Percentiles rank a stretch among this genome's conserved stretches.
phyloP scores from a whole-genome alignment of 2,797 vertebrate genomes.

The Borostomias antarcticus region DNA sequence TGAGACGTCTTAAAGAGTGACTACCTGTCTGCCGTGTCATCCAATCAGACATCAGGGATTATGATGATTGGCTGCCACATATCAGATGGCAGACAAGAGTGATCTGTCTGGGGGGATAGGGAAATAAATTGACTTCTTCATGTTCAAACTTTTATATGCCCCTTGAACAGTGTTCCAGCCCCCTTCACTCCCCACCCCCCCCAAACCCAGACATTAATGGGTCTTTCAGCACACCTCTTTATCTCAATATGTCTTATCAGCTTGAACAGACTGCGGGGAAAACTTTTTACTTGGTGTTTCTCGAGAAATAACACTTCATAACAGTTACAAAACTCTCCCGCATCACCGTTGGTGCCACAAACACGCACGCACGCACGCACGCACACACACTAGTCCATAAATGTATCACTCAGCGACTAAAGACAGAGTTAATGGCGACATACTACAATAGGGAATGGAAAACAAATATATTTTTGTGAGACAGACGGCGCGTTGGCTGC shows the following conservation, averaged over 20 bases:
- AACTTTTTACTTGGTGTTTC: background rate
- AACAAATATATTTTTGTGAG: background rate
- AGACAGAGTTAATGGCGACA: background rate
- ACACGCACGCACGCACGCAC: too few species aligned
- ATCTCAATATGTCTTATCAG: background rate
- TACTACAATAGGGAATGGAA: slow-evolving; percentile 4
- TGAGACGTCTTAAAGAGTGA: background rate
- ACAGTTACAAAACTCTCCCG: too few species aligned
- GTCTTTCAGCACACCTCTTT: too few species aligned
- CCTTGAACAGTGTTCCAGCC: background rate
- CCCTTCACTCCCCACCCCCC: background rate
- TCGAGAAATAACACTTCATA: background rate
- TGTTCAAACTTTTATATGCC: background rate
- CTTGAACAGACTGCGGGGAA: background rate
- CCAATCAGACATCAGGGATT: background rate
- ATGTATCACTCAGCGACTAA: too few species aligned
- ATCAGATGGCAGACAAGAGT: background rate
- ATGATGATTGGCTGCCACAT: background rate
- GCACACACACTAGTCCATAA: too few species aligned
- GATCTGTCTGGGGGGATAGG: background rate
- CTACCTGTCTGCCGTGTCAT: background rate
- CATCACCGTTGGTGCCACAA: too few species aligned
- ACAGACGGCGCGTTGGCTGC: background rate
- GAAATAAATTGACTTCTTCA: background rate
- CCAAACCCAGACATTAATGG: background rate